phyloP scores from a whole-genome alignment of 2,113 vertebrate genomes.

The Rhea pennata region DNA sequence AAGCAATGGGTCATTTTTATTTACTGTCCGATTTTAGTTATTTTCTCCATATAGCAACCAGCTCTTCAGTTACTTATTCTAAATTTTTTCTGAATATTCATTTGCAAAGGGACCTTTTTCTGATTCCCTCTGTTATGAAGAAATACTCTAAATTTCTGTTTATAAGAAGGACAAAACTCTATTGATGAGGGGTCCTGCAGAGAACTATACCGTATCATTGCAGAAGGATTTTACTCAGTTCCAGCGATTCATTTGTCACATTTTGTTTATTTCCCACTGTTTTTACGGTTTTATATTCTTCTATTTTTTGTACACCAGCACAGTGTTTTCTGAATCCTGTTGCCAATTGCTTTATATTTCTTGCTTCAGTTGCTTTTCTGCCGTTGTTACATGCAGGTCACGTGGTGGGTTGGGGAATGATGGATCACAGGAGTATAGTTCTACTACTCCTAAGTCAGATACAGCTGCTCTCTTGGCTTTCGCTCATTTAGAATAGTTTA shows the following conservation, averaged over 20 bases:
- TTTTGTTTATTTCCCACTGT: neutral
- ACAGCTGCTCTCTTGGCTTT: neutral
- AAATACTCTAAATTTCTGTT: neutral
- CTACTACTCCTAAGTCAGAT: neutral
- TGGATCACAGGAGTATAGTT: neutral
- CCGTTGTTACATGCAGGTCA: neutral
- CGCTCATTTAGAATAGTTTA: neutral
- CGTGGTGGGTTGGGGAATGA: neutral
- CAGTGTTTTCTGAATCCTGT: neutral
- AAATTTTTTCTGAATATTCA: neutral
- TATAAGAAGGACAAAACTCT: neutral
- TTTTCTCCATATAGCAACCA: neutral
- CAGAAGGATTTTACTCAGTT: neutral
- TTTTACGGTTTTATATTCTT: neutral
- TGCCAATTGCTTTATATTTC: neutral
- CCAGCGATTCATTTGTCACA: neutral
- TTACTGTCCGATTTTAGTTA: neutral
- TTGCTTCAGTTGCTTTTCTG: neutral
- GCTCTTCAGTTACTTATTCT: neutral
- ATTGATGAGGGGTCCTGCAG: neutral
- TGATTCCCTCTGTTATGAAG: neutral
- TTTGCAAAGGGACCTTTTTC: neutral
- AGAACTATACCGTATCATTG: neutral
- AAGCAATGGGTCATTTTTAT: neutral
- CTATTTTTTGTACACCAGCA: neutral